phyloP scores from a whole-genome alignment of 2,797 vertebrate species.

The Cetoscarus ocellatus region DNA sequence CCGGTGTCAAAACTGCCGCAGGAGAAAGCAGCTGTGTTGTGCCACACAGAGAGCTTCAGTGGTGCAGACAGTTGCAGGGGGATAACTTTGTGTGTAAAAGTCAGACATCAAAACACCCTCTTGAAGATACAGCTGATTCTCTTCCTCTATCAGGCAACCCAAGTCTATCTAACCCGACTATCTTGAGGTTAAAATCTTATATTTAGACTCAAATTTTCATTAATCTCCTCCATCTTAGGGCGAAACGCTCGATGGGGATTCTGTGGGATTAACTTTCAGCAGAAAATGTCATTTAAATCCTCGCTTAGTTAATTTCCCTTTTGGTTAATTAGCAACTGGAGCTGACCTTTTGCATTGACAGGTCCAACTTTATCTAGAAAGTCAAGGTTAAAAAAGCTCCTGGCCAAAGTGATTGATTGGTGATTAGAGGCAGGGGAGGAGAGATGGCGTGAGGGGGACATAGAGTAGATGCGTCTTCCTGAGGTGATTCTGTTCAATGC shows the following conservation, averaged over 20 bases:
- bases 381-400: slow-evolving; percentile 84
- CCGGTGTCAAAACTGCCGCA: slow-evolving; percentile 63
- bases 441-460: slow-evolving; percentile 20
- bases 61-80: slow-evolving; percentile 18
- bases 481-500: slow-evolving; percentile 15
- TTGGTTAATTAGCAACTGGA: slow-evolving; percentile 87
- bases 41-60: slow-evolving; percentile 10
- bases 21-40: slow-evolving; percentile 9
- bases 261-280: slow-evolving; percentile 74
- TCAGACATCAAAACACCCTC: slow-evolving; percentile 14
- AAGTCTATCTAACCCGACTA: slow-evolving; percentile 13
- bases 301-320: slow-evolving; percentile 85
- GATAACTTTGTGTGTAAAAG: slow-evolving; percentile 45
- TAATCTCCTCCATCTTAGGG: slow-evolving; percentile 63
- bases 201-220: slow-evolving; percentile 65
- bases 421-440: slow-evolving; percentile 67
- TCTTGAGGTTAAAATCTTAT: slow-evolving; percentile 53
- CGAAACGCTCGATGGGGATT: slow-evolving; percentile 66
- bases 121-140: slow-evolving; percentile 8
- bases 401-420: slow-evolving; percentile 80
- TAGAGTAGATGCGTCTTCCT: slow-evolving; percentile 38
- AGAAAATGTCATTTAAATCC: slow-evolving; percentile 84
- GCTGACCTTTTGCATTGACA: slow-evolving; percentile 85
- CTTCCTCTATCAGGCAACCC: slow-evolving; percentile 39
- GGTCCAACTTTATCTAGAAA: slow-evolving; percentile 85